A percentile compares a stretch with the other conserved stretches of the same genome.
These are phyloP conservation scores for Muraenolepis orangiensis DNA, from an alignment of 2,797 vertebrate genomes.

Conservation along the genomic window DNA sequence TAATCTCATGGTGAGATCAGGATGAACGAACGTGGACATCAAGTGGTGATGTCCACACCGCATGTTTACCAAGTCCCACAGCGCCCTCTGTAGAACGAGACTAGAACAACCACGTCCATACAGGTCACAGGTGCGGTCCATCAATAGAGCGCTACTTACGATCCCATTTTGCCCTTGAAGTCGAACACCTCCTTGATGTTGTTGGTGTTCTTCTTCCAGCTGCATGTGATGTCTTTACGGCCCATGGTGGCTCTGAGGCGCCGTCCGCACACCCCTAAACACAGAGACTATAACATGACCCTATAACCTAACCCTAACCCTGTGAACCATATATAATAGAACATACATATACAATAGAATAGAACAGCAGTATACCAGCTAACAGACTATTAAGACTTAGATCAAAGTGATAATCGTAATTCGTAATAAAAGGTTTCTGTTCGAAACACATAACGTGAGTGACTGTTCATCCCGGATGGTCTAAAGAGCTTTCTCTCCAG, in stretches of 20 bases:
- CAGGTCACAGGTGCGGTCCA: background rate
- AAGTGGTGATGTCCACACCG: background rate
- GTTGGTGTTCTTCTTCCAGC: conserved; percentile 88
- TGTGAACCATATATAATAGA: no score
- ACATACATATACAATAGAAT: no score
- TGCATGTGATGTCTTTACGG: conserved; percentile 80
- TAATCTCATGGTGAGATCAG: background rate
- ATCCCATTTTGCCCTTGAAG: conserved; percentile 89
- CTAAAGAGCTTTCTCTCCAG: conserved; percentile 1
- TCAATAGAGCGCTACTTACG: conserved; percentile 77
- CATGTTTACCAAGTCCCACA: background rate
- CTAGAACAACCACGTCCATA: background rate
- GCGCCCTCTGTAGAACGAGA: background rate
- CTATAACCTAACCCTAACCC: no score
- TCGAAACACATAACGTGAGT: background rate
- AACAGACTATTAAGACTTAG: background rate
- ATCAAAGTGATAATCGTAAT: background rate
- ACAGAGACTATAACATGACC: background rate
- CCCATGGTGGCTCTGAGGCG: conserved; percentile 84
- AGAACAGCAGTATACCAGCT: background rate
- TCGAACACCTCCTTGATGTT: conserved; percentile 91
- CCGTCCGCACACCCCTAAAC: conserved; percentile 50
- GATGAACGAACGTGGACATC: conserved; percentile 1
- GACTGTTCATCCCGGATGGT: background rate
- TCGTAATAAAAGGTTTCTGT: no score